Conservation (phyloP, 1,140 invertebrate genomes). For the Yoshiicerus persimilis region DNA sequence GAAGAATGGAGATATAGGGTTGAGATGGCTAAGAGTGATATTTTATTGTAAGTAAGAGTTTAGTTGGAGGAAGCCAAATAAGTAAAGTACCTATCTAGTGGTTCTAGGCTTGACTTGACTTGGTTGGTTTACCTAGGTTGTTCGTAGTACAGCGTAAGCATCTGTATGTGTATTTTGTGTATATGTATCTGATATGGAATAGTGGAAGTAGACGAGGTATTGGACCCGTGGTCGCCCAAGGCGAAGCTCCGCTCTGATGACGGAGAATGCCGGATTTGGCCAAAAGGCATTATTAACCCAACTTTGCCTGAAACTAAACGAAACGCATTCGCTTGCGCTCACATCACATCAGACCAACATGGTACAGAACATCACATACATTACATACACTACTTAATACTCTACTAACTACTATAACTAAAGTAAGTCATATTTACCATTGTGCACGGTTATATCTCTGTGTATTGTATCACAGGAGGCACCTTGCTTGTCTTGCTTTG, state of each 20-base stretch:
- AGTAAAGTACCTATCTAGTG: not conserved
- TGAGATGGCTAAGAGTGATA: not conserved
- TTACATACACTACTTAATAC: not conserved
- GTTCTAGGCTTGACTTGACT: not conserved
- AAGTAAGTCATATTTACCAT: not conserved
- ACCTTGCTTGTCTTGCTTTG: not conserved
- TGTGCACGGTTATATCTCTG: not conserved
- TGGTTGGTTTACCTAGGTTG: not conserved
- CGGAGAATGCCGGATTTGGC: conserved; percentile 49
- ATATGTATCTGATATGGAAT: not conserved
- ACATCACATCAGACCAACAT: conserved; percentile 12
- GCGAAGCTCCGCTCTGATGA: conserved; percentile 43
- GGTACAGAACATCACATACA: not conserved
- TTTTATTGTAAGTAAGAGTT: not conserved
- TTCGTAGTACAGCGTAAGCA: not conserved
- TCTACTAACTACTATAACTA: not conserved
- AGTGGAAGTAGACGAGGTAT: conserved; percentile 3
- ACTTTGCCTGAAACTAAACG: conserved; percentile 48
- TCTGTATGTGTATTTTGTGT: not conserved
- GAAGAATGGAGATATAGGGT: not conserved
- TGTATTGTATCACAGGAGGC: not conserved
- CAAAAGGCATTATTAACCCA: conserved; percentile 50
- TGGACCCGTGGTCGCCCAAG: conserved; percentile 35
- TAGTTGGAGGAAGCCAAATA: not conserved
- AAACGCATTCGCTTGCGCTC: conserved; percentile 43